Percentiles rank a stretch among this genome's conserved stretches.
Evolutionary conservation across 1,140 invertebrate species (phyloP).

Genomic region (Meteorus sp.): DNA sequence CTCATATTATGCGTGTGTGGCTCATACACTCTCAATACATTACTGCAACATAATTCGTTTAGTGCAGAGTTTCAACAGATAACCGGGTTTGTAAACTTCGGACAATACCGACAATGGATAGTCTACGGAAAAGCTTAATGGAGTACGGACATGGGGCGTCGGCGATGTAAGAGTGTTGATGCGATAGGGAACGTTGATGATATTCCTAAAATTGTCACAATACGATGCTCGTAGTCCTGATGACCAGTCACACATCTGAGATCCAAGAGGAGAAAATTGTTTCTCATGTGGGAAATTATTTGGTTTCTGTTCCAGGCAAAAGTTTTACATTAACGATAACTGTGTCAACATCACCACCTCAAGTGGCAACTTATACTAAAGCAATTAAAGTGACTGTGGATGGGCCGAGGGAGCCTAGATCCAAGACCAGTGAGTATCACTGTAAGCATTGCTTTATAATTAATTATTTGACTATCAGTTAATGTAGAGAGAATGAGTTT

Average conservation of each 20-base stretch:
- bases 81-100: slow-evolving; percentile 45
- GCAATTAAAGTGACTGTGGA: slow-evolving; percentile 98
- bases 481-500: slow-evolving; percentile 10
- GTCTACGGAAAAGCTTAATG: slow-evolving; percentile 22
- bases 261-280: too few relatives aligned
- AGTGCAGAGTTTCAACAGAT: slow-evolving; percentile 39
- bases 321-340: slow-evolving; percentile 97
- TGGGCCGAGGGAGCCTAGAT: slow-evolving; percentile 95
- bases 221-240: too few relatives aligned
- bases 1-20: too few relatives aligned
- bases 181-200: too few relatives aligned
- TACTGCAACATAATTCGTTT: slow-evolving; percentile 47
- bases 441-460: slow-evolving; percentile 52
- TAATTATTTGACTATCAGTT: slow-evolving; percentile 31
- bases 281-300: slow-evolving; percentile 1
- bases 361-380: slow-evolving; percentile 96
- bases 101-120: slow-evolving; percentile 16
- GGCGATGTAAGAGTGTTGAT: background rate
- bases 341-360: slow-evolving; percentile 87
- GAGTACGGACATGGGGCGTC: background rate
- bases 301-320: slow-evolving; percentile 81
- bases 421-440: slow-evolving; percentile 92
- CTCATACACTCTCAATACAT: slow-evolving; percentile 39
- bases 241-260: too few relatives aligned
- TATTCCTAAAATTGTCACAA: too few relatives aligned